Evolutionary conservation across 2,888 invertebrate species (phyloP).

Genomic region (Catotricha subobsoleta): DNA sequence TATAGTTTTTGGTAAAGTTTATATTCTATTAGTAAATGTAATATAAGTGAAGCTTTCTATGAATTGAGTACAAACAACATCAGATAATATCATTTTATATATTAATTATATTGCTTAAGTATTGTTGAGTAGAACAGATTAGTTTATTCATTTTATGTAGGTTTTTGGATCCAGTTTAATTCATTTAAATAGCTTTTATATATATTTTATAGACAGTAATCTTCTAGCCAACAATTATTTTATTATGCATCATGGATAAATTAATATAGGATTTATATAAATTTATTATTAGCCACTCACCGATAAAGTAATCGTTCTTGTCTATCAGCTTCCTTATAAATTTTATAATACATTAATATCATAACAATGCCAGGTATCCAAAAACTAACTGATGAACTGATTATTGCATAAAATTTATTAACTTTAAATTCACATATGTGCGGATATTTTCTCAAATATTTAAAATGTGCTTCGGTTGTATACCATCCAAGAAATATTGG

Average conservation of each 20-base stretch:
- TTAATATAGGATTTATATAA: too few species aligned
- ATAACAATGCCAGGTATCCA: conserved; percentile 89
- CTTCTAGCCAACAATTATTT: conserved; percentile 5
- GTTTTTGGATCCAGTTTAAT: neutral
- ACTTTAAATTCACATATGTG: conserved; percentile 65
- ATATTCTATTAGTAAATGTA: too few species aligned
- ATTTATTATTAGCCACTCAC: too few species aligned
- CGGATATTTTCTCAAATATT: conserved; percentile 46
- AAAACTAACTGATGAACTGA: conserved; percentile 80
- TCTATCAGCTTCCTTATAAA: conserved; percentile 67
- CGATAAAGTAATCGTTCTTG: conserved; percentile 71
- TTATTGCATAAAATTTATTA: conserved; percentile 69
- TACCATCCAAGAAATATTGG: conserved; percentile 94
- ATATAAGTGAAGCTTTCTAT: too few species aligned
- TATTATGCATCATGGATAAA: too few species aligned
- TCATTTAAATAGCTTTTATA: neutral
- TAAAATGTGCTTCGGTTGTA: conserved; percentile 65
- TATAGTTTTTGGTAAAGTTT: too few species aligned
- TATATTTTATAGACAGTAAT: neutral
- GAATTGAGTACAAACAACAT: neutral
- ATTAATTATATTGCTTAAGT: neutral
- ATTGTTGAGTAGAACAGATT: neutral
- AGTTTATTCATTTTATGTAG: neutral
- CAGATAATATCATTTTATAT: neutral
- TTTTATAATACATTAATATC: conserved; percentile 82